Evolutionary conservation across 1,140 invertebrate species (phyloP).

Genomic region (Drosophila sp.): DNA sequence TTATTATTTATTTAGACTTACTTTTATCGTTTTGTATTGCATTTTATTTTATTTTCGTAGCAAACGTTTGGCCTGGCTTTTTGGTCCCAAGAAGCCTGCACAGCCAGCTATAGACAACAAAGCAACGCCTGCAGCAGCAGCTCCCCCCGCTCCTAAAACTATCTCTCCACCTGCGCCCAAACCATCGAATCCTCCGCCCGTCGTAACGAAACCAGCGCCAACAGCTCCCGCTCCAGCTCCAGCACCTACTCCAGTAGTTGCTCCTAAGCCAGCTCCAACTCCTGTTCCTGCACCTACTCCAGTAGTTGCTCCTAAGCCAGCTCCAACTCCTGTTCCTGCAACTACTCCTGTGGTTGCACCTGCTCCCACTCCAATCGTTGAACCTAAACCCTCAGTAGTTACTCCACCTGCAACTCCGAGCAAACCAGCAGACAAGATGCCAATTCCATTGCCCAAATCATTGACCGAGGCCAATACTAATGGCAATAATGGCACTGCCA

Average conservation of each 20-base stretch:
- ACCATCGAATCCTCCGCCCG: slow-evolving; percentile 22
- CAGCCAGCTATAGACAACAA: slow-evolving; percentile 71
- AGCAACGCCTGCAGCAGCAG: slow-evolving; percentile 30
- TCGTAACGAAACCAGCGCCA: slow-evolving; percentile 24
- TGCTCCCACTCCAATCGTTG: slow-evolving; percentile 5
- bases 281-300: slow-evolving; percentile 28
- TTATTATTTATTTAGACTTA: slow-evolving; percentile 11
- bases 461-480: slow-evolving; percentile 63
- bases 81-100: slow-evolving; percentile 70
- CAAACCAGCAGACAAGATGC: slow-evolving; percentile 69
- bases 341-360: slow-evolving; percentile 23
- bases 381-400: slow-evolving; percentile 37
- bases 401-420: slow-evolving; percentile 48
- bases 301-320: slow-evolving; percentile 36
- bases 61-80: slow-evolving; percentile 82
- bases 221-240: slow-evolving; percentile 24
- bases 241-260: slow-evolving; percentile 21
- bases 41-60: slow-evolving; percentile 61
- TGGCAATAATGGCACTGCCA: slow-evolving; percentile 51
- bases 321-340: slow-evolving; percentile 23
- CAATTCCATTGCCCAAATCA: slow-evolving; percentile 69
- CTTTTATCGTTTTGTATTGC: slow-evolving; percentile 27
- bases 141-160: slow-evolving; percentile 9
- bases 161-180: slow-evolving; percentile 36
- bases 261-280: slow-evolving; percentile 34